Percentiles rank a stretch among this genome's conserved stretches.
Conservation (phyloP, 2,113 vertebrate genomes). For the Sphaerodactylus townsendi region DNA sequence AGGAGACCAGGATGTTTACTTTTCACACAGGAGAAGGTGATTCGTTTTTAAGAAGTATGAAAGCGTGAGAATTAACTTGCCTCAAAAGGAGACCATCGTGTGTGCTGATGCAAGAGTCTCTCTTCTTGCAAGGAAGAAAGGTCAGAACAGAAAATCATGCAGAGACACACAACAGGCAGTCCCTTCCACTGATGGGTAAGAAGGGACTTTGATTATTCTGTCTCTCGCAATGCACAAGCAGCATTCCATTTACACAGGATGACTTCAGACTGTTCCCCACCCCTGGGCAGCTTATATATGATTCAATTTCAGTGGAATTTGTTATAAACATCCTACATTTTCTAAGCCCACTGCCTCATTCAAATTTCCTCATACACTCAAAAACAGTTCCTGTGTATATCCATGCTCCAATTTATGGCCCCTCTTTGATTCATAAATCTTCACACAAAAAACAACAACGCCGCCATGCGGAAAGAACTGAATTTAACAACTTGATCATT, state of each 20-base stretch:
- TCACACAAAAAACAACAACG: no score
- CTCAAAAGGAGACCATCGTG: not conserved
- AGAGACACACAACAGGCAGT: not conserved
- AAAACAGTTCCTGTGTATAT: not conserved
- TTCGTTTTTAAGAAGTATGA: not conserved
- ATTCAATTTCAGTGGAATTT: slow-evolving; percentile 22
- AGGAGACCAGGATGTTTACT: no score
- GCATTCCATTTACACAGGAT: not conserved
- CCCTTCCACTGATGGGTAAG: not conserved
- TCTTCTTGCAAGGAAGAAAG: not conserved
- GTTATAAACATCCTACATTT: not conserved
- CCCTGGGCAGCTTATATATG: not conserved
- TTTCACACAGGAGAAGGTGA: not conserved
- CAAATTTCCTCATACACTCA: no score
- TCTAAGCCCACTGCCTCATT: no score
- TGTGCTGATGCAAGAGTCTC: not conserved
- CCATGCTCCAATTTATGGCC: not conserved
- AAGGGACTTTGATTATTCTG: not conserved
- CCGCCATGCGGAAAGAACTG: no score
- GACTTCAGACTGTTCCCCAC: not conserved
- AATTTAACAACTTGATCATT: not conserved
- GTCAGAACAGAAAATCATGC: not conserved
- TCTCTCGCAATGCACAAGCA: not conserved
- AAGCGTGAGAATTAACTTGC: not conserved
- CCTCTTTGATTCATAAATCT: not conserved